A percentile compares a stretch with the other conserved stretches of the same genome.
Evolutionary conservation across 2,797 vertebrate genomes (phyloP).

Genomic region (Lemur catta): DNA sequence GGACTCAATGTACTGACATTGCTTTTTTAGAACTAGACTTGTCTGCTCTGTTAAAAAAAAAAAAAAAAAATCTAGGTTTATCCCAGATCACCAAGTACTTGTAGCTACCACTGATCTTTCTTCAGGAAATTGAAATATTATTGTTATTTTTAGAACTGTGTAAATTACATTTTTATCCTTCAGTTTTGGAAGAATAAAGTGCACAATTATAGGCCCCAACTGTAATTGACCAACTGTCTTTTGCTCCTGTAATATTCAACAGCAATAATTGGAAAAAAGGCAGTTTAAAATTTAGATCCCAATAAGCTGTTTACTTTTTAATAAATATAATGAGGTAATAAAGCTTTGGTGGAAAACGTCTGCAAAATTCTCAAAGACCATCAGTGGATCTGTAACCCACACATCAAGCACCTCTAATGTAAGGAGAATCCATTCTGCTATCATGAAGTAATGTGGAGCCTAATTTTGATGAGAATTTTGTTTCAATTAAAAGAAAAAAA

Average conservation of each 20-base stretch:
- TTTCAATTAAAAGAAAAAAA: conserved; percentile 16
- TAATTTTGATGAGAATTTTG: not conserved
- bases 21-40: not conserved
- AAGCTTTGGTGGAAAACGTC: not conserved
- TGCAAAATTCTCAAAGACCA: not conserved
- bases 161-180: not conserved
- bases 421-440: not conserved
- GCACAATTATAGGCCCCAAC: not conserved
- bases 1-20: not conserved
- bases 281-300: not conserved
- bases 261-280: not conserved
- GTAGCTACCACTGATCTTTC: not conserved
- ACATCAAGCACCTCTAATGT: not conserved
- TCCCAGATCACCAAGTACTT: not conserved
- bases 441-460: not conserved
- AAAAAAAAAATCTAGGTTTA: not conserved
- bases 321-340: not conserved
- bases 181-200: not conserved
- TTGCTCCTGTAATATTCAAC: not conserved
- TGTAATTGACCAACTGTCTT: not conserved
- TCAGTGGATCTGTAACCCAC: not conserved
- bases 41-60: not conserved
- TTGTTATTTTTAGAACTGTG: not conserved
- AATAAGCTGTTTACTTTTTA: not conserved
- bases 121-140: not conserved